Base-by-base conservation (phyloP, 2,797 vertebrate genomes). In the Fistularia tabacaria region DNA sequence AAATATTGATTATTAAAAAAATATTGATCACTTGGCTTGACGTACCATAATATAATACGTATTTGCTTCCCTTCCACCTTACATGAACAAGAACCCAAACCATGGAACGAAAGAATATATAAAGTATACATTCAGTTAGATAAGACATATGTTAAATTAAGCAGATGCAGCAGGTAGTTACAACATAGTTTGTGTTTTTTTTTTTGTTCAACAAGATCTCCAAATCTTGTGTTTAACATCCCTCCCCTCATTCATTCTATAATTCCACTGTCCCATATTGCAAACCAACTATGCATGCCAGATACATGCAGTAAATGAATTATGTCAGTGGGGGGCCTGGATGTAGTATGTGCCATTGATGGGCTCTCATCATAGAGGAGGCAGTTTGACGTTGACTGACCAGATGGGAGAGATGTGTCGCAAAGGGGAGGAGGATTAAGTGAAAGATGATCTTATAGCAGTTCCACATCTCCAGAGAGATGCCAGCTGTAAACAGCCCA, bases 401-500 rank as follows among this genome's bases (percentile, higher is more conserved):
- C 79, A 82, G 63, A 82, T 79, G 69, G 74, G 69, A 63, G 55
- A 52, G 49, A 51, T 15, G 37, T 36, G 36, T 7, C 41, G 36
- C 14, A 42, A n/a, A 54, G 38, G 37, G 39, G 48, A 55, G 47
- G 46, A 54, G 59, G 38, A 74, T 49, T 60, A 49, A 64, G 64
- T 44, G 1, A 48, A 14, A 49, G 71, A 69, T 56, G 59, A 71
- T 73, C 66, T 71, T 60, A 43, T 48, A n/a, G 58, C 80, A 71
- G 69, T 73, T 62, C 63, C 71, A 44, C 68, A 48, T 49, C 59
- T 71, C 62, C 45, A 46, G 52, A 73, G 68, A 74, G 78, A 76
- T 67, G 47, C 50, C 42, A 39, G 42, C 49, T 73, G 77, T 85
- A 85, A 80, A 84, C 76, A 81, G 55, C 47, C 69, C 49, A 62